Base-by-base conservation (phyloP, 2,113 vertebrate species). In the Hippoglossus stenolepis region DNA sequence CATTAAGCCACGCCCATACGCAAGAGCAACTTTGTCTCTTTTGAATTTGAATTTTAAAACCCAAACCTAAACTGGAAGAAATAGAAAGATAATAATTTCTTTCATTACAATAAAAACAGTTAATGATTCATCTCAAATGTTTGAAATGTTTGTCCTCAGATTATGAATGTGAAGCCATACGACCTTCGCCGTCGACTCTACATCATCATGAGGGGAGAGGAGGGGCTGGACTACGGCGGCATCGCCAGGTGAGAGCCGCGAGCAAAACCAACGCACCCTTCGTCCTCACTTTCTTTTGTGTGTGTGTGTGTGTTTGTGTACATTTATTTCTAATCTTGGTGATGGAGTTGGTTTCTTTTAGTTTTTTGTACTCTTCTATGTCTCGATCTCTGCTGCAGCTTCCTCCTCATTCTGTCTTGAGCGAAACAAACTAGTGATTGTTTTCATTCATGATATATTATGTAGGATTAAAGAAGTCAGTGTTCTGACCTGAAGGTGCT, bases 131-230 rank as follows among this genome's bases (percentile, higher is more conserved):
- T 49, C 5, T 18, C 40, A 3, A 2, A 9, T 12, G 40, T 43
- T 40, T 45, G 2, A 31, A 31, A 17, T 56, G 11, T 63, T 28
- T 56, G 59, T 79, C 60, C 57, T 51, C 90, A 99, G 98, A 99
- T 99, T 89, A 99, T 99, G 98, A 98, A 98, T 80, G 99, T 99
- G 96, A 99, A 99, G 86, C 96, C 97, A 0, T 99, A 99, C 0
- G 98, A 99, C 85, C 94, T 99, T 23, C 96, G 97, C 5, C 95
- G 97, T 56, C 94, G 98, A 65, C 95, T 99, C 18, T 98, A 99
- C 94, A 97, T 99, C 91, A 99, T 99, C 80, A 99, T 99, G 97
- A 96, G 97, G 0, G 98, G 98, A 15, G 97, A 99, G 94, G 98
- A 99, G 91, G 98, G 98, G 53, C 94, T 99, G 89, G 98, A 99